A percentile compares a stretch with the other conserved stretches of the same genome.
phyloP scores from a whole-genome alignment of 2,113 vertebrate genomes.

The Spea multiplicata region DNA sequence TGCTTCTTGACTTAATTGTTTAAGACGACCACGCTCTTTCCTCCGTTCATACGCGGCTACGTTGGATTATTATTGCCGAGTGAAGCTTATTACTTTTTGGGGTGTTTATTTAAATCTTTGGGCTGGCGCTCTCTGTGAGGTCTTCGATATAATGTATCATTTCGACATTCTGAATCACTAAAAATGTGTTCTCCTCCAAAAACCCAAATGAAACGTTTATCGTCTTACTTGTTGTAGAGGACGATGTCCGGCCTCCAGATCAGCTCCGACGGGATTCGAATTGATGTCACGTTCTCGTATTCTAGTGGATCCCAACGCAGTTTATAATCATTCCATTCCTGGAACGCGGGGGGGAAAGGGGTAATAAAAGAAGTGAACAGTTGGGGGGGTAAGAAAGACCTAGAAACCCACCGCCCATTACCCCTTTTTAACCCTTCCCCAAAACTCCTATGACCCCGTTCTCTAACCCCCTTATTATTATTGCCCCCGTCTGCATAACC shows the following conservation, averaged over 20 bases:
- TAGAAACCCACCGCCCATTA: background rate
- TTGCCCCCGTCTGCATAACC: constrained; percentile 42
- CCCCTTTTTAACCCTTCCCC: background rate
- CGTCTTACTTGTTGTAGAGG: constrained; percentile 84
- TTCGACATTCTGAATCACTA: too few species aligned
- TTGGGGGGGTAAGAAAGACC: background rate
- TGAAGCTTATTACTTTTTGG: too few species aligned
- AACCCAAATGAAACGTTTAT: background rate
- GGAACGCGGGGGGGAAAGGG: constrained; percentile 13
- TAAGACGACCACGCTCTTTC: too few species aligned
- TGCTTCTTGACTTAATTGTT: too few species aligned
- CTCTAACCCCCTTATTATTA: background rate
- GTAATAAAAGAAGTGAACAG: too few species aligned
- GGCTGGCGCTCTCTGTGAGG: too few species aligned
- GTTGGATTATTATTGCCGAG: too few species aligned
- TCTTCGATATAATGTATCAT: too few species aligned
- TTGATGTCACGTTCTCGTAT: constrained; percentile 81
- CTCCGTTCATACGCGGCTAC: too few species aligned
- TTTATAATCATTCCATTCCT: constrained; percentile 87
- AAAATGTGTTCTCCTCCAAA: too few species aligned
- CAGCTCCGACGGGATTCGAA: constrained; percentile 83
- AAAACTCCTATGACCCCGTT: background rate
- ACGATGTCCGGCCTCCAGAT: constrained; percentile 88
- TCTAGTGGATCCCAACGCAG: constrained; percentile 81
- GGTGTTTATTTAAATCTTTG: too few species aligned